These are phyloP conservation scores for Leucoma salicis DNA, from an alignment of 2,888 invertebrate species.

Conservation along the genomic window DNA sequence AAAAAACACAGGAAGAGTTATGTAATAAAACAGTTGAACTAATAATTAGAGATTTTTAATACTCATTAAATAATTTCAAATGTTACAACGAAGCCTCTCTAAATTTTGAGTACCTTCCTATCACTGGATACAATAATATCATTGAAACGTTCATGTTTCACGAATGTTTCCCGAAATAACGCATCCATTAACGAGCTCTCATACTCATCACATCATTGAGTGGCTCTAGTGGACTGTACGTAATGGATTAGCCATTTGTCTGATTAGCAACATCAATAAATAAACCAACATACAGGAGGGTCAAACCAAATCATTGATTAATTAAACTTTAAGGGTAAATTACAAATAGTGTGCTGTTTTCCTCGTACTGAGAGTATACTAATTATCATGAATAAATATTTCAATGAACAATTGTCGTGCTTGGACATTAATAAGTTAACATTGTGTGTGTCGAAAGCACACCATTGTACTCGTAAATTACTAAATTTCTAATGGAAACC, in stretches of 20 bases:
- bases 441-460: no score
- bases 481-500: no score
- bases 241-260: conserved; percentile 80
- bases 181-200: conserved; percentile 53
- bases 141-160: conserved; percentile 7
- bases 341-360: conserved; percentile 53
- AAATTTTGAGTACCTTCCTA: no score
- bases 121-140: no score
- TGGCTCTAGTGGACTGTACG: conserved; percentile 50
- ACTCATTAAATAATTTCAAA: no score
- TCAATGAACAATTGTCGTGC: conserved; percentile 40
- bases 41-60: no score
- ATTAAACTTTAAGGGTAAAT: conserved; percentile 66
- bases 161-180: conserved; percentile 33
- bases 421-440: no score
- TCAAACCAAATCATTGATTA: conserved; percentile 68
- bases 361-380: conserved; percentile 54
- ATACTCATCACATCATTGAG: conserved; percentile 47
- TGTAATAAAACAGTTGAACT: no score
- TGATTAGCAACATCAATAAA: conserved; percentile 78
- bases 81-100: no score
- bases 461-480: no score
- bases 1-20: no score
- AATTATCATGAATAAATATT: conserved; percentile 70
- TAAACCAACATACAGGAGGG: conserved; percentile 58